Conservation (phyloP, 2,797 vertebrate species). For the Masticophis lateralis region DNA sequence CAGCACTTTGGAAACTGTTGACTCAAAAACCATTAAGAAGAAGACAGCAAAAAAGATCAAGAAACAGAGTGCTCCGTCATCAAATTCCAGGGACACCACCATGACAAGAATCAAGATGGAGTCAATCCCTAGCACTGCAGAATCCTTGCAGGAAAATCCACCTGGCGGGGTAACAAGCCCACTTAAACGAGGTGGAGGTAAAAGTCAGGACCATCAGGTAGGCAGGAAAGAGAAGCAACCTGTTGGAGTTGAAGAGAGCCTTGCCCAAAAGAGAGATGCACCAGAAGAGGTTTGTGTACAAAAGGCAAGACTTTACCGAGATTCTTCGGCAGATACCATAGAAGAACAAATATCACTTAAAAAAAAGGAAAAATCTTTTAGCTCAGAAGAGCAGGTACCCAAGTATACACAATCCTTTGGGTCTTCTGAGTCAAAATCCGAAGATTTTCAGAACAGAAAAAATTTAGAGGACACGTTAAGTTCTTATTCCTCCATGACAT, state of each 20-base stretch:
- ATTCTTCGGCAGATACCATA: slow-evolving; percentile 4
- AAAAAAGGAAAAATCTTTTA: not conserved
- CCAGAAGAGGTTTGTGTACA: not conserved
- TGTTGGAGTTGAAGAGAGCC: not conserved
- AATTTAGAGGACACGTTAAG: not conserved
- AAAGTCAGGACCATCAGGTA: not conserved
- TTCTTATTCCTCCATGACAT: not conserved
- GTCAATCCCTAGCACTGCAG: not conserved
- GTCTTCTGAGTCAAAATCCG: slow-evolving; percentile 44
- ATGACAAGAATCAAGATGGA: slow-evolving; percentile 28
- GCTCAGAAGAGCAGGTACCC: not conserved
- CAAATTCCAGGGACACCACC: slow-evolving; percentile 42
- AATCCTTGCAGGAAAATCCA: not conserved
- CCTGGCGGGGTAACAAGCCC: not conserved
- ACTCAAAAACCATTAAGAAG: slow-evolving; percentile 40
- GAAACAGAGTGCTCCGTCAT: slow-evolving; percentile 37
- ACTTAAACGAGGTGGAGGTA: not conserved
- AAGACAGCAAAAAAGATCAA: slow-evolving; percentile 52
- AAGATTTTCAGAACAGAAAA: slow-evolving; percentile 20
- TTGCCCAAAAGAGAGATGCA: not conserved
- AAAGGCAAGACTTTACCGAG: not conserved
- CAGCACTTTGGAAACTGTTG: not conserved
- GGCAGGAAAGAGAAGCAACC: not conserved
- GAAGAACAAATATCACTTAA: slow-evolving; percentile 34
- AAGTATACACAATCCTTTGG: slow-evolving; percentile 25